Conservation (phyloP, 2,797 vertebrate genomes). For the Halcyon leucocephala region DNA sequence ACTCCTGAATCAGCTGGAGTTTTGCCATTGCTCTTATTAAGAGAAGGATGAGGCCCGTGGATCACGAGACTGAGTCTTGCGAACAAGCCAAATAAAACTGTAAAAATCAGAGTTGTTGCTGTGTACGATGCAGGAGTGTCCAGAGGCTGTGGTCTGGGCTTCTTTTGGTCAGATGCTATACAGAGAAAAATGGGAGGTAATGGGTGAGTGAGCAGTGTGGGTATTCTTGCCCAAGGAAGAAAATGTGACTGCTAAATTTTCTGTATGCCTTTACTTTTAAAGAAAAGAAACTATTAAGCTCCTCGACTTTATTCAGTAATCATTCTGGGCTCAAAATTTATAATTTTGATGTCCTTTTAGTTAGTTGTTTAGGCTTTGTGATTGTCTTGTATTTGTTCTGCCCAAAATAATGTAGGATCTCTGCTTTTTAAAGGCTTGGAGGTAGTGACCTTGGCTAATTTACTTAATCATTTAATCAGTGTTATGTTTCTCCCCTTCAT, state of each 20-base stretch:
- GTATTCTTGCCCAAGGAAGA: not conserved
- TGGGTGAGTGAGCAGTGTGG: not conserved
- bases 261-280: not conserved
- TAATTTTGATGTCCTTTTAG: not conserved
- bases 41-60: slow-evolving; percentile 11
- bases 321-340: not conserved
- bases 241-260: slow-evolving; percentile 4
- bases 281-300: not conserved
- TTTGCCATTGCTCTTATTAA: slow-evolving; percentile 38
- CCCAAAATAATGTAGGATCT: not conserved
- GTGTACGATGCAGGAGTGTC: not conserved
- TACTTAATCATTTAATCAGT: not conserved
- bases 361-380: not conserved
- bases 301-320: not conserved
- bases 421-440: not conserved
- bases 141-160: not conserved
- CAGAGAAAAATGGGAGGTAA: not conserved
- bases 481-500: not conserved
- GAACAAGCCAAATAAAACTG: slow-evolving; percentile 30
- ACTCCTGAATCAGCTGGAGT: slow-evolving; percentile 34
- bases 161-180: not conserved
- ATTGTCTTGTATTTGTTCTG: not conserved
- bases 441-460: not conserved
- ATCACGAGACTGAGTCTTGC: slow-evolving; percentile 14
- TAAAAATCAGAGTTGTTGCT: not conserved